Evolutionary conservation across 2,888 invertebrate genomes (phyloP).

Genomic region (Drosophila hamatofila): DNA sequence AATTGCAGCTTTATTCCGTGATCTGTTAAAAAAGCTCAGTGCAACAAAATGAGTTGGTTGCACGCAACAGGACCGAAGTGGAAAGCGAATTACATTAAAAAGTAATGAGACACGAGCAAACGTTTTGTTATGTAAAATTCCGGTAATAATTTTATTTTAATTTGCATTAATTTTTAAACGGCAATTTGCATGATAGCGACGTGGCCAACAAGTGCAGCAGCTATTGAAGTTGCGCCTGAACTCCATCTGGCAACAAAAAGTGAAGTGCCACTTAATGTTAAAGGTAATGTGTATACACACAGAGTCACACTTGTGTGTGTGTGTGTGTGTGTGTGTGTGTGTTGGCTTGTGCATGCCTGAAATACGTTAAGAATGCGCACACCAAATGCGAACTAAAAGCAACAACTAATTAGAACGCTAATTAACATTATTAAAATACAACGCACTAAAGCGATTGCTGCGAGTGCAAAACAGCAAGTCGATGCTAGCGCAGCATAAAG

Average conservation of each 20-base stretch:
- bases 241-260: conserved; percentile 15
- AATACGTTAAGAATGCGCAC: conserved; percentile 56
- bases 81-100: neutral
- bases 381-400: conserved; percentile 61
- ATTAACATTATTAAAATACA: conserved; percentile 78
- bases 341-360: conserved; percentile 56
- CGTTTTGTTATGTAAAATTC: conserved; percentile 68
- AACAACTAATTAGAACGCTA: conserved; percentile 77
- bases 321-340: neutral
- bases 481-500: conserved; percentile 9
- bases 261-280: conserved; percentile 44
- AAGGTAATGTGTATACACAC: conserved; percentile 20
- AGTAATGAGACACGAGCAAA: conserved; percentile 4
- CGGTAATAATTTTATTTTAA: conserved; percentile 62
- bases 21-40: conserved; percentile 44
- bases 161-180: conserved; percentile 68
- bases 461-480: conserved; percentile 29
- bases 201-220: conserved; percentile 20
- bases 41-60: conserved; percentile 48
- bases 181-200: conserved; percentile 28
- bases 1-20: conserved; percentile 66
- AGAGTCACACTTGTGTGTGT: neutral
- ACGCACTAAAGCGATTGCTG: conserved; percentile 43
- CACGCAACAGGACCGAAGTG: conserved; percentile 48
- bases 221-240: conserved; percentile 8